Conservation (phyloP, 2,888 invertebrate species). For the Amorpha juglandis region DNA sequence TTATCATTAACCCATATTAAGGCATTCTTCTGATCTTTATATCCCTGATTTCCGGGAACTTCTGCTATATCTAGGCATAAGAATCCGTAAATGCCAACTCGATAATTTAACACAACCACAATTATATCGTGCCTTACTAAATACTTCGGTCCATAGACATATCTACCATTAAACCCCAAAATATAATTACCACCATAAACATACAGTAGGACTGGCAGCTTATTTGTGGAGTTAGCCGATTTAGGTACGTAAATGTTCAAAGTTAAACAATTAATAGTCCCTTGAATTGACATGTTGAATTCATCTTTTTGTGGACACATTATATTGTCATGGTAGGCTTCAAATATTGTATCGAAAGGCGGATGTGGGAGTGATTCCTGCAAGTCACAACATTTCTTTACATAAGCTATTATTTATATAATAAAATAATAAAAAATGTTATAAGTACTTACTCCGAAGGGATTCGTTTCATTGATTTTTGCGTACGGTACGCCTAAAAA, state of each 20-base stretch:
- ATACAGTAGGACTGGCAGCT: conserved; percentile 26
- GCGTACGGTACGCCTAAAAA: conserved; percentile 55
- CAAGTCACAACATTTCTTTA: background rate
- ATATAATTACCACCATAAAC: conserved; percentile 24
- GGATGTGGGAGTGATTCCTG: conserved; percentile 33
- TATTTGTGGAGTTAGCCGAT: background rate
- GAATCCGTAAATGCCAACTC: conserved; percentile 42
- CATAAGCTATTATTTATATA: background rate
- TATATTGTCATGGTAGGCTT: conserved; percentile 41
- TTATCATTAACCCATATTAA: conserved; percentile 51
- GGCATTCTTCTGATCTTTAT: conserved; percentile 49
- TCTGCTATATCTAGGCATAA: conserved; percentile 40
- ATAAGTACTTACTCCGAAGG: conserved; percentile 37
- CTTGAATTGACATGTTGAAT: conserved; percentile 46
- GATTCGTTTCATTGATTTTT: conserved; percentile 43
- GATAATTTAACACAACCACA: conserved; percentile 42
- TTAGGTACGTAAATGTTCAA: conserved; percentile 30
- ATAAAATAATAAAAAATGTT: no score
- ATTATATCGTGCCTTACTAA: conserved; percentile 42
- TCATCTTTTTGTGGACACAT: conserved; percentile 43
- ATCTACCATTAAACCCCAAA: conserved; percentile 42
- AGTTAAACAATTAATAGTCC: conserved; percentile 79
- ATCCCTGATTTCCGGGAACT: conserved; percentile 46
- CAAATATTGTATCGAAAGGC: conserved; percentile 37
- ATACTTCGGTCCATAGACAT: conserved; percentile 43